Base-by-base conservation (phyloP, 2,113 vertebrate genomes). In the Tapirus terrestris region DNA sequence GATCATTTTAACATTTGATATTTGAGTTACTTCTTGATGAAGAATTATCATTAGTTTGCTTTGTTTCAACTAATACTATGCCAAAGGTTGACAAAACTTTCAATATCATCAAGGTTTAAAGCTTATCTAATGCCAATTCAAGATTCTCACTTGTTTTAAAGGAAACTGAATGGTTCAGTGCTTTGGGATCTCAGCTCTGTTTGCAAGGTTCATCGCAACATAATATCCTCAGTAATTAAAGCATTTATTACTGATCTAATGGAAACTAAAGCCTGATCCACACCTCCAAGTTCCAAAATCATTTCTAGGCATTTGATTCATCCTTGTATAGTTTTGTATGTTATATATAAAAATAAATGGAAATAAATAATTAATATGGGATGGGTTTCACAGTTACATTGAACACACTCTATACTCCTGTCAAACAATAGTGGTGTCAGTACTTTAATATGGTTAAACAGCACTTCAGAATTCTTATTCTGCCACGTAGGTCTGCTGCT, bases 1-100 rank as follows among this genome's bases (percentile, higher is more conserved):
- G 14, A 87, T 80, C 67, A 72, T 80, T 97, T 97, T 97, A 75
- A 65, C 96, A 96, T 94, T 97, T 97, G 31, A 88, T 36, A 72
- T 80, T 89, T 93, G 9, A 68, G n/a, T 90, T 96, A 53, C 93
- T 94, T 96, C 13, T 65, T 94, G 12, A 89, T 92, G 60, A 96
- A 84, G 29, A 91, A 95, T 97, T 81, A 87, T 45, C 33, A 95
- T 82, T 88, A 31, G 3, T 77, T 94, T 95, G 39, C 73, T 98
- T 93, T 96, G 60, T 83, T 79, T 90, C 58, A 95, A 91, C n/a
- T 84, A 77, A 72, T 76, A n/a, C 31, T 90, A 31, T 67, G 16
- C 10, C 18, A 80, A 96, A 91, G 27, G 56, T 86, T 84, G 58
- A 58, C 31, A 95, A 82, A 89, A 76, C 75, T 91, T 92, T 81